Evolutionary conservation across 2,888 invertebrate genomes (phyloP), one percentile per base, ranked within the genome.

Genomic region (Eupithecia pulchellata): DNA sequence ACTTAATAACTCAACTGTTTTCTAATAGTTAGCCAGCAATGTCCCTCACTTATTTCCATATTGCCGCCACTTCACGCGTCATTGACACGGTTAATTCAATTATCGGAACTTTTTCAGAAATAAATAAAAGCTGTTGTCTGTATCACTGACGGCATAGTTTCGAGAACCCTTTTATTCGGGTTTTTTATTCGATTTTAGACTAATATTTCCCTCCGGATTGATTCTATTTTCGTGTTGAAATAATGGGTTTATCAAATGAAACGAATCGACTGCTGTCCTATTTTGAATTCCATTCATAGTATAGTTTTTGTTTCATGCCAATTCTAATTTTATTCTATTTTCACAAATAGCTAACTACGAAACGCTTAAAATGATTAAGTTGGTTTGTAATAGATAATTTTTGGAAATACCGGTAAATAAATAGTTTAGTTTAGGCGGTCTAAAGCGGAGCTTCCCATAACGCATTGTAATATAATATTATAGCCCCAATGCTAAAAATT

Each of bases 81-180:
- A 76, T 67, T 78, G 78, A 78, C 79, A 72, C 74, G 74, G 62
- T 69, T 80, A 74, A 82, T 84, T 82, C 78, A 82, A 83, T 83
- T 79, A 81, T 73, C 78, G 82, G 42, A 29, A 20, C 72, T 76
- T 78, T 84, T 84, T 83, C 71, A 77, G 80, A 85, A 87, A 86
- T 86, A 86, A 86, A 86, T 88, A 88, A 88, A 88, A 88, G 86
- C 84, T 71, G 75, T 85, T 85, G 81, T 86, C 83, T 87, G 88
- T 88, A 84, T 70, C 78, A 80, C 80, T 84, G 85, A 84, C 77
- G 81, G 64, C 14, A 30, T 72, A 72, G 68, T 69, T 69, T 68
- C 68, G 72, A 61, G 66, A 58, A 60, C 36, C 47, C 14, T 57
- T 74, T 47, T 57, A 63, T 72, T 58, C 14, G 52, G 42, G 68